Evolutionary conservation across 2,797 vertebrate species (phyloP), one percentile per base, ranked within the genome.

Genomic region (Aplochiton taeniatus): DNA sequence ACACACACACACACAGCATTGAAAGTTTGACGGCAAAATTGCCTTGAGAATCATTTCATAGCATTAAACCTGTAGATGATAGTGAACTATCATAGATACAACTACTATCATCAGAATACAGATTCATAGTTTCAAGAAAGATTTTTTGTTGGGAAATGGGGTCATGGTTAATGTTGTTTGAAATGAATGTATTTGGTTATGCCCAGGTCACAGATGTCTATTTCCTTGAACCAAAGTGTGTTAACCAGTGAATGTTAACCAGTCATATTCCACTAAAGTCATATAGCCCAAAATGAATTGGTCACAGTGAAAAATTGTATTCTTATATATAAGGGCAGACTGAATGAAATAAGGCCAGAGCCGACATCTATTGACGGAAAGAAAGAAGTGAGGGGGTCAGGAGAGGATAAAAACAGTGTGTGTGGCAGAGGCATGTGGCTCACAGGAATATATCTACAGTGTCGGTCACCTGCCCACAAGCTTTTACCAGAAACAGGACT

Each of bases 201-300:
- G 56, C 42, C 57, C 48, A 73, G 61, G 75, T 72, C 42, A 54
- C 48, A 73, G 61, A 76, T 72, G 70, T 70, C 63, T 17, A 50
- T 65, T 46, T 69, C 59, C 61, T 70, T 78, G 55, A 73, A 75
- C 69, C 68, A 52, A 55, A 3, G 31, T 31, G 31, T 31, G 31
- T 31, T 31, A 2, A 31, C 31, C 31, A 31, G 31, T 31, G 66
- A 68, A 75, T 55, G 6, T 67, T 76, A 55, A 68, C 62, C 51
- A 74, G 65, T 73, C 66, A 69, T 77, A 68, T 79, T 77, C 76
- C 44, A 75, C 80, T 81, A 61, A 83, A 71, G 76, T 66, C 68
- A 69, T 77, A 66, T 63, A 77, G 75, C 73, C 52, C 70, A 18
- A 52, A 70, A 46, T 70, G 42, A 76, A 78, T 46, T 72, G 81